A percentile compares a stretch with the other conserved stretches of the same genome.
Evolutionary conservation across 2,113 vertebrate genomes (phyloP).

Genomic region (Nettapus auritus): DNA sequence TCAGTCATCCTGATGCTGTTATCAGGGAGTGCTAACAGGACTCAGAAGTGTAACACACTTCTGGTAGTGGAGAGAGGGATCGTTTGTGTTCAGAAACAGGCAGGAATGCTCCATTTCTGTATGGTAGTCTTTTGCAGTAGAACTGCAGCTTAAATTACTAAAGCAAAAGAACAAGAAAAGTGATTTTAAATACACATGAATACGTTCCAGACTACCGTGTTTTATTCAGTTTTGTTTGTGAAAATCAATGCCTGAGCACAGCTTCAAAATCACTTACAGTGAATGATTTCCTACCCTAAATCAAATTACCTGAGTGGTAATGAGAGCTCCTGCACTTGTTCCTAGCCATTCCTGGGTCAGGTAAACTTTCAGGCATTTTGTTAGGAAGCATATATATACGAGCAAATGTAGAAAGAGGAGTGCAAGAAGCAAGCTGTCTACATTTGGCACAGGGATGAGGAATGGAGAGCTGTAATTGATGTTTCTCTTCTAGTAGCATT

Average conservation of each 20-base stretch:
- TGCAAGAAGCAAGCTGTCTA: background rate
- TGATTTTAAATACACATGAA: background rate
- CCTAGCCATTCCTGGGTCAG: background rate
- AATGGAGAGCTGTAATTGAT: background rate
- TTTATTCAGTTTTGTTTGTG: background rate
- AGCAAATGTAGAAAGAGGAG: background rate
- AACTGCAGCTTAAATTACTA: background rate
- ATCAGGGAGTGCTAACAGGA: background rate
- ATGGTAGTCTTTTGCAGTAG: background rate
- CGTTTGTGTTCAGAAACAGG: rapidly evolving
- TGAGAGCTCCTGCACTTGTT: background rate
- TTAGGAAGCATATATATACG: background rate
- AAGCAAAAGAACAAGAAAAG: background rate
- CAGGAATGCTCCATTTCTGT: background rate
- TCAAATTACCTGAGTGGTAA: background rate
- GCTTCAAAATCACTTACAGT: background rate
- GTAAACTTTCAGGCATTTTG: background rate
- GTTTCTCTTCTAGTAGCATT: background rate
- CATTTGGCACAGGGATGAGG: background rate
- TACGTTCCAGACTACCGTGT: rapidly evolving
- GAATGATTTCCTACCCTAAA: background rate
- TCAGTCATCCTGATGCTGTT: background rate
- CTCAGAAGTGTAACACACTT: background rate
- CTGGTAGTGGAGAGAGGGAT: background rate
- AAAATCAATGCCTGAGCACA: background rate